Percentiles rank a stretch among this genome's conserved stretches.
Conservation (phyloP, 2,888 invertebrate genomes). For the Clusia tigrina region DNA sequence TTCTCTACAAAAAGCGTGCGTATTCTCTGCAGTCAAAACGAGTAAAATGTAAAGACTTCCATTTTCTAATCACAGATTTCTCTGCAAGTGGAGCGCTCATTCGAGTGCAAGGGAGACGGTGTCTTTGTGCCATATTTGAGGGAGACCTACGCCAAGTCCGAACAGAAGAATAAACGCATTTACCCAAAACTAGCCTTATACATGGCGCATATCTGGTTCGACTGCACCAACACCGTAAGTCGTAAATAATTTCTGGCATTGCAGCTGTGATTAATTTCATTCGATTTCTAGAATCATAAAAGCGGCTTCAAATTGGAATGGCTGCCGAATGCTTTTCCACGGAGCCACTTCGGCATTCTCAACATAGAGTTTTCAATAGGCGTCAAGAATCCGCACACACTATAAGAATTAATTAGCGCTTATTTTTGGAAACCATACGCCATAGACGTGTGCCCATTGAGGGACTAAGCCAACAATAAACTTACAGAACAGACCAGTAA, state of each 20-base stretch:
- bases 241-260: not conserved
- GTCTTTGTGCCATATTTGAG: constrained; percentile 46
- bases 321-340: constrained; percentile 76
- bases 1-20: constrained; percentile 68
- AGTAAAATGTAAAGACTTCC: not conserved
- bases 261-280: constrained; percentile 4
- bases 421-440: too few species aligned
- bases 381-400: not conserved
- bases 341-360: constrained; percentile 73
- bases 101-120: constrained; percentile 45
- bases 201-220: constrained; percentile 53
- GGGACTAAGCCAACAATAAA: too few species aligned
- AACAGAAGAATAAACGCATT: constrained; percentile 45
- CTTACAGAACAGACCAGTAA: too few species aligned
- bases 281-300: constrained; percentile 61
- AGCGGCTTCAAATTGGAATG: constrained; percentile 78
- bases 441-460: too few species aligned
- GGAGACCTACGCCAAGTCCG: constrained; percentile 11
- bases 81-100: constrained; percentile 47
- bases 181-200: constrained; percentile 48
- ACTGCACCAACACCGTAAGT: constrained; percentile 36
- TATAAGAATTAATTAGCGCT: not conserved
- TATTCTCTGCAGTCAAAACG: constrained; percentile 1
- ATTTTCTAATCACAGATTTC: constrained; percentile 32
- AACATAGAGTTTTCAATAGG: not conserved